Conservation (phyloP, 2,888 invertebrate species). For the Trachelus troglodyta region DNA sequence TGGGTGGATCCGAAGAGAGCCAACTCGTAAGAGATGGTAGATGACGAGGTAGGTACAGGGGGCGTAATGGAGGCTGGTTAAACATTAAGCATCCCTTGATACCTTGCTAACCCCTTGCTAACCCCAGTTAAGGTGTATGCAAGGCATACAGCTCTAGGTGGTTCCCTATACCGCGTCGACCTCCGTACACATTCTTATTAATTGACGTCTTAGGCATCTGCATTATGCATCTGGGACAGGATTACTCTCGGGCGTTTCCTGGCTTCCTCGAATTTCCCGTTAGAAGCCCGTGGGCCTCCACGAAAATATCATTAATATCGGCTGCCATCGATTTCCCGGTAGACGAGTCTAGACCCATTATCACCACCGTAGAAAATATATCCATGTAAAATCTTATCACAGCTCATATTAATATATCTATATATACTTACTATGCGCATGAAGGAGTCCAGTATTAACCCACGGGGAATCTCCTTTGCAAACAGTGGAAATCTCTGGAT, state of each 20-base stretch:
- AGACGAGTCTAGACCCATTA: neutral
- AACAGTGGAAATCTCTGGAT: neutral
- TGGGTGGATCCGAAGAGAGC: conserved; percentile 25
- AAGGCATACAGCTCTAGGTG: conserved; percentile 50
- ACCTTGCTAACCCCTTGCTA: conserved; percentile 60
- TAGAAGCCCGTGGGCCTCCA: neutral
- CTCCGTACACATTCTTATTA: conserved; percentile 64
- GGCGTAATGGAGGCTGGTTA: conserved; percentile 64
- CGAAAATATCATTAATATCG: conserved; percentile 4
- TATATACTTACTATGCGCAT: neutral
- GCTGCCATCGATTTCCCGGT: neutral
- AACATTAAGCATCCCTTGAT: conserved; percentile 65
- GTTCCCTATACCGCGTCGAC: conserved; percentile 51
- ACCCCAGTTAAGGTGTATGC: conserved; percentile 55
- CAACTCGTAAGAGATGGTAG: conserved; percentile 25
- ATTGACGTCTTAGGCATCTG: conserved; percentile 58
- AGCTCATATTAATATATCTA: neutral
- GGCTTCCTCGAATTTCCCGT: conserved; percentile 36
- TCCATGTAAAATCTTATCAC: neutral
- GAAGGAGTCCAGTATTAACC: neutral
- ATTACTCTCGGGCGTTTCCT: conserved; percentile 52
- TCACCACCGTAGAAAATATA: neutral
- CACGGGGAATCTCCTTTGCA: neutral
- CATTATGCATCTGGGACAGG: conserved; percentile 56
- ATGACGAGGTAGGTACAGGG: conserved; percentile 25